A percentile compares a stretch with the other conserved stretches of the same genome.
Evolutionary conservation across 2,888 invertebrate genomes (phyloP).

Genomic region (Eupithecia dodoneata): DNA sequence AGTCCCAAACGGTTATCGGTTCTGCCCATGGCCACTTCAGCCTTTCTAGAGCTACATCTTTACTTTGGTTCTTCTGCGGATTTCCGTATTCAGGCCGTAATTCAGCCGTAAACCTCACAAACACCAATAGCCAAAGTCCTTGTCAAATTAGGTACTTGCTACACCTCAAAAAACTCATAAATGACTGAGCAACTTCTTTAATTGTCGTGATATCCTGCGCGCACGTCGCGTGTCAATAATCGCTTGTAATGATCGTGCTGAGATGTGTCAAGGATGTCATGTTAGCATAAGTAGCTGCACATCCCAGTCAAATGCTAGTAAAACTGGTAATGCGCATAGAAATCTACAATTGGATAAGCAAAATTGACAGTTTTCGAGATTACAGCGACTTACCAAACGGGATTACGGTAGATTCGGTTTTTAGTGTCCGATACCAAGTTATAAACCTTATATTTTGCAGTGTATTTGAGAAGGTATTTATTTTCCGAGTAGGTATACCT

Average conservation of each 20-base stretch:
- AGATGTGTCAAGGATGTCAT: constrained; percentile 25
- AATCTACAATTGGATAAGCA: neutral
- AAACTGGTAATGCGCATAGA: neutral
- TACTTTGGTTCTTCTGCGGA: too few relatives aligned
- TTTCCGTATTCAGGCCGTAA: too few relatives aligned
- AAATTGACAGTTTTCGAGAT: neutral
- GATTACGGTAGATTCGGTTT: too few relatives aligned
- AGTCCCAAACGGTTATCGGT: too few relatives aligned
- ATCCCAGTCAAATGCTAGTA: neutral
- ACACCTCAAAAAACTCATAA: constrained; percentile 7
- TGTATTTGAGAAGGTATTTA: too few relatives aligned
- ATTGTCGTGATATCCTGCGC: constrained; percentile 32
- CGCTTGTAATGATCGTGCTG: constrained; percentile 14
- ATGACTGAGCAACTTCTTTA: constrained; percentile 18
- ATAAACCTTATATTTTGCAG: too few relatives aligned
- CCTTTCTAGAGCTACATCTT: too few relatives aligned
- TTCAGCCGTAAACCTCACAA: too few relatives aligned
- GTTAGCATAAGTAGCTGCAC: constrained; percentile 1
- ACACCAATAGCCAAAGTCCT: neutral
- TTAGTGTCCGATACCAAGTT: too few relatives aligned
- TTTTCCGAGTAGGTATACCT: too few relatives aligned
- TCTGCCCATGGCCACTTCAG: too few relatives aligned
- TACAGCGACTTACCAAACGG: neutral
- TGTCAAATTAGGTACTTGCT: neutral
- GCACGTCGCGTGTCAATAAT: constrained; percentile 30